Conservation (phyloP, 2,113 vertebrate genomes). For the Oxyruncus cristatus region DNA sequence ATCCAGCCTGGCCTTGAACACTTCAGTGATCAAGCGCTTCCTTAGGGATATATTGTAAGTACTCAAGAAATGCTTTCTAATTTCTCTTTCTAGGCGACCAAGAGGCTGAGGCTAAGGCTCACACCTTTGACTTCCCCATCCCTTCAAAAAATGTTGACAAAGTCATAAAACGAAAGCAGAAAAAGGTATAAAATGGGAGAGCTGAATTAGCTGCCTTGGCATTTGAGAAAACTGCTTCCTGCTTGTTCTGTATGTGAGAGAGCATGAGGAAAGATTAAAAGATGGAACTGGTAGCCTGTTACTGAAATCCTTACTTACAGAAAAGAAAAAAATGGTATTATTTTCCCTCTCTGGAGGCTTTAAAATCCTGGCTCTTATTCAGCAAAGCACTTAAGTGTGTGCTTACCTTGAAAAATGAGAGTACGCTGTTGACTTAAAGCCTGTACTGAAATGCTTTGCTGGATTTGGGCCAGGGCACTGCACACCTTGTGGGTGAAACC, state of each 20-base stretch:
- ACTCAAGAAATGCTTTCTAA: neutral
- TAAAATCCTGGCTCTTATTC: constrained; percentile 50
- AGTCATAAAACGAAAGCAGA: constrained; percentile 55
- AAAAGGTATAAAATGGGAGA: constrained; percentile 67
- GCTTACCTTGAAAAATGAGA: constrained; percentile 56
- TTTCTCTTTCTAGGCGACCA: constrained; percentile 35
- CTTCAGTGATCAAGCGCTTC: neutral
- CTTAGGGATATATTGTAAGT: neutral
- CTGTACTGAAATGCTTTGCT: constrained; percentile 27
- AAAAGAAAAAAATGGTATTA: constrained; percentile 53
- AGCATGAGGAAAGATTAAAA: constrained; percentile 13
- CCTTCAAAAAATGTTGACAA: constrained; percentile 40
- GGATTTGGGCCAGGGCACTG: constrained; percentile 1
- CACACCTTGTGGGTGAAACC: constrained; percentile 42
- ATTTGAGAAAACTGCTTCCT: neutral
- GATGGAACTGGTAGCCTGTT: constrained; percentile 30
- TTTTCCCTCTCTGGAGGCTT: constrained; percentile 35
- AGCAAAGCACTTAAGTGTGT: constrained; percentile 55
- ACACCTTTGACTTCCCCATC: constrained; percentile 66
- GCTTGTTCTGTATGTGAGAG: neutral
- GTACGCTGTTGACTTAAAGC: constrained; percentile 27
- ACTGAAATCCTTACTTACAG: constrained; percentile 32
- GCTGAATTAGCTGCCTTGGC: constrained; percentile 1
- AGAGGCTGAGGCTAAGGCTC: constrained; percentile 16
- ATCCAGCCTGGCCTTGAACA: neutral